Conservation (phyloP, 2,113 vertebrate species). For the Myrmecobius fasciatus region DNA sequence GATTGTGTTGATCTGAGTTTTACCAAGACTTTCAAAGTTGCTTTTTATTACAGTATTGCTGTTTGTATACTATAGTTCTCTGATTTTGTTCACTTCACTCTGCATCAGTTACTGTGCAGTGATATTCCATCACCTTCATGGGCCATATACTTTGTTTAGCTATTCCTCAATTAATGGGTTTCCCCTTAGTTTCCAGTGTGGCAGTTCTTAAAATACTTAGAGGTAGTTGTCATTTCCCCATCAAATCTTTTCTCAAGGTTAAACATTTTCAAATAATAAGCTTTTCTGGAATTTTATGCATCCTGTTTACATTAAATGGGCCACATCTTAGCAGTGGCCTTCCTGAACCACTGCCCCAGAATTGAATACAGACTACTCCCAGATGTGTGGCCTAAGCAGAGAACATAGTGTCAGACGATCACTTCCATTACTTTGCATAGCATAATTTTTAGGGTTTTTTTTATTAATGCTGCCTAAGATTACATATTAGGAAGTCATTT, state of each 20-base stretch:
- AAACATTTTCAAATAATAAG: neutral
- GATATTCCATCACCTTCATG: neutral
- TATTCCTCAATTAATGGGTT: neutral
- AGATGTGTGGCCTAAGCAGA: neutral
- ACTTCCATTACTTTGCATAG: neutral
- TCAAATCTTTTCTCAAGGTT: neutral
- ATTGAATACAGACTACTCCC: neutral
- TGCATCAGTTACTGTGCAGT: neutral
- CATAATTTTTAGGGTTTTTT: neutral
- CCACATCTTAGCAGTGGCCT: neutral
- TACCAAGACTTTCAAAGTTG: neutral
- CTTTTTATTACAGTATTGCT: neutral
- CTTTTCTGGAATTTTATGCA: neutral
- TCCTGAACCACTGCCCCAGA: neutral
- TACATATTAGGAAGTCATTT: neutral
- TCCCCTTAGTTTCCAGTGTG: neutral
- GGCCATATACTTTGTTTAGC: neutral
- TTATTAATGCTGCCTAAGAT: neutral
- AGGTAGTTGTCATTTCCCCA: neutral
- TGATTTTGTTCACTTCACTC: neutral
- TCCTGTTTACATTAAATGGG: neutral
- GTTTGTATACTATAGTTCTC: neutral
- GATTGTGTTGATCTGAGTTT: neutral
- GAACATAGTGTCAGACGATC: no score
- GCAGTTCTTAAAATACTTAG: neutral